A percentile compares a stretch with the other conserved stretches of the same genome.
Evolutionary conservation across 2,113 vertebrate genomes (phyloP).

Genomic region (Platysternon megacephalum): DNA sequence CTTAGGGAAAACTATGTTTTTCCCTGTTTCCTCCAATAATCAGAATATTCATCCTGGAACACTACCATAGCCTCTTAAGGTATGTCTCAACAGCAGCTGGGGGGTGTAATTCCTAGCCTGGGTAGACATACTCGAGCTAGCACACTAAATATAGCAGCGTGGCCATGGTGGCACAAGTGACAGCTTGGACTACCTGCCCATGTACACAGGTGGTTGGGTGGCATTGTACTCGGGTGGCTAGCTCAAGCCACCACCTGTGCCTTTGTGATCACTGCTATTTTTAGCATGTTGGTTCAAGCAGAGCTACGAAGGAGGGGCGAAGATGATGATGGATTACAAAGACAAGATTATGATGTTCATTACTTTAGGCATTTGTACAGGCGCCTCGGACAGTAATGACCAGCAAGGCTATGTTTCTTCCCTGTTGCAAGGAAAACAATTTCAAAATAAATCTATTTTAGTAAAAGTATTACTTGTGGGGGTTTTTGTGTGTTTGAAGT

Average conservation of each 20-base stretch:
- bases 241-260: background rate
- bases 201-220: no score
- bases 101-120: no score
- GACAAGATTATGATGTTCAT: background rate
- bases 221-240: no score
- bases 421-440: background rate
- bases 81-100: no score
- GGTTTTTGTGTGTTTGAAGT: background rate
- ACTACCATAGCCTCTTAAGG: accelerated
- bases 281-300: no score
- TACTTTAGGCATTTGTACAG: background rate
- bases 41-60: background rate
- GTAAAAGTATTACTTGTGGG: background rate
- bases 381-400: background rate
- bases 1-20: background rate
- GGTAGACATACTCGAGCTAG: no score
- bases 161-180: no score
- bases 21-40: background rate
- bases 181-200: no score
- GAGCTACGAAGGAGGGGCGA: background rate
- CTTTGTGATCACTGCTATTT: background rate
- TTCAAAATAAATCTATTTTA: background rate
- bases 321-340: background rate
- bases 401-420: background rate
- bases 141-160: no score